Percentiles rank a stretch among this genome's conserved stretches.
Evolutionary conservation across 2,113 vertebrate genomes (phyloP).

Genomic region (Etia nguti): DNA sequence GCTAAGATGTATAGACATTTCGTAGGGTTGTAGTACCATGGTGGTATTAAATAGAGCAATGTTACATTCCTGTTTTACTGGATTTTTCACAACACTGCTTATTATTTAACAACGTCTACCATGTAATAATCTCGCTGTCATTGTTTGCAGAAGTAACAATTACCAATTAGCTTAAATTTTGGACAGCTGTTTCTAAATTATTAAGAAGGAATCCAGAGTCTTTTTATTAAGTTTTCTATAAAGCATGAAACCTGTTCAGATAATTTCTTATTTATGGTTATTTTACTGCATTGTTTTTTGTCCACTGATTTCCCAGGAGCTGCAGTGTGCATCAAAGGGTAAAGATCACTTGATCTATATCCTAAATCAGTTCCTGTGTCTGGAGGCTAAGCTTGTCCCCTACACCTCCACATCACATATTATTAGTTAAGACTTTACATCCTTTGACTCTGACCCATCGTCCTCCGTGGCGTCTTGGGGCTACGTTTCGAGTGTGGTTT

Average conservation of each 20-base stretch:
- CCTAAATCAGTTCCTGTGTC: neutral
- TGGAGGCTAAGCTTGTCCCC: neutral
- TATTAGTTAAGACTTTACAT: neutral
- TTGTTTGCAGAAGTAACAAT: neutral
- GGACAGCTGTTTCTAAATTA: neutral
- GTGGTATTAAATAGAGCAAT: neutral
- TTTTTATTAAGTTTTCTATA: neutral
- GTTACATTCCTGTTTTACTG: neutral
- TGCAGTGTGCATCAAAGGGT: neutral
- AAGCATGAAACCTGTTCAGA: neutral
- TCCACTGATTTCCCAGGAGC: neutral
- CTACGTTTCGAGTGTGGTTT: neutral
- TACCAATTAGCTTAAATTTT: neutral
- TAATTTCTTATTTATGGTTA: neutral
- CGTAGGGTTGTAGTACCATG: neutral
- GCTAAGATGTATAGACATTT: slow-evolving; percentile 32
- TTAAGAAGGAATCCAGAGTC: neutral
- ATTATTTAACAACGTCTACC: neutral
- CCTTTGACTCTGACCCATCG: neutral
- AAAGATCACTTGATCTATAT: neutral
- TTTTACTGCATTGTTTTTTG: neutral
- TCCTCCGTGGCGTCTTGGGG: neutral
- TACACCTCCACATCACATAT: neutral
- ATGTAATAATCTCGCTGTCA: neutral
- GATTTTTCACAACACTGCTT: neutral